Base-by-base conservation (phyloP, 2,113 vertebrate species). In the Chroicocephalus ridibundus region DNA sequence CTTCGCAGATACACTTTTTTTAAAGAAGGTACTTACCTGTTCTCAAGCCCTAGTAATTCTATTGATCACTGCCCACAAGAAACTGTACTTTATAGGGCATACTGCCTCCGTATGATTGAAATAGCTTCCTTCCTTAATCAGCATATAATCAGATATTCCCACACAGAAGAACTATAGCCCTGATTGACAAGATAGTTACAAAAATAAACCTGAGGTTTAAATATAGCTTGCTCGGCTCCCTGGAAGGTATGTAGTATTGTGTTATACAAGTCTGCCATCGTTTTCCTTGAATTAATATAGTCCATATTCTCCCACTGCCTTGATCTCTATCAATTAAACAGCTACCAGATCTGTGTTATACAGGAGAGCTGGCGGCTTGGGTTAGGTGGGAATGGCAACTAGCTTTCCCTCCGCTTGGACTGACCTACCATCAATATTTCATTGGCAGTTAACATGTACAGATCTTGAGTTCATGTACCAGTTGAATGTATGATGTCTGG, bases 191-290 rank as follows among this genome's bases (percentile, higher is more conserved):
- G 97, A 86, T 78, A 91, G 88, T 74, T 97, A 97, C 84, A 97
- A 97, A 98, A 98, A 98, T 97, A 98, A 97, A 98, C 94, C 96
- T 75, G 68, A 71, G 20, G 80, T 97, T 98, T 97, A 98, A 97
- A 98, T 97, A 98, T 97, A 98, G 97, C 96, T 95, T 75, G 94
- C 87, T 86, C 3, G 12, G 95, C 96, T 96, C 97, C 96, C 97
- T 96, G 84, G 88, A 97, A 97, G 95, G 96, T 97, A 97, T 77
- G 97, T 97, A 98, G 96, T 97, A 96, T 92, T 93, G 94, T 94
- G 97, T 98, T 95, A 97, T 96, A 97, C 95, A 97, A 98, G 97
- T 97, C 98, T 97, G 93, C 70, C 96, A 97, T 97, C 62, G 93
- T 98, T 96, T 98, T 74, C 87, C 86, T 92, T 95, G 76, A 95